These are phyloP conservation scores for Dasyurus viverrinus DNA, from an alignment of 2,113 vertebrate genomes.

Conservation along the genomic window DNA sequence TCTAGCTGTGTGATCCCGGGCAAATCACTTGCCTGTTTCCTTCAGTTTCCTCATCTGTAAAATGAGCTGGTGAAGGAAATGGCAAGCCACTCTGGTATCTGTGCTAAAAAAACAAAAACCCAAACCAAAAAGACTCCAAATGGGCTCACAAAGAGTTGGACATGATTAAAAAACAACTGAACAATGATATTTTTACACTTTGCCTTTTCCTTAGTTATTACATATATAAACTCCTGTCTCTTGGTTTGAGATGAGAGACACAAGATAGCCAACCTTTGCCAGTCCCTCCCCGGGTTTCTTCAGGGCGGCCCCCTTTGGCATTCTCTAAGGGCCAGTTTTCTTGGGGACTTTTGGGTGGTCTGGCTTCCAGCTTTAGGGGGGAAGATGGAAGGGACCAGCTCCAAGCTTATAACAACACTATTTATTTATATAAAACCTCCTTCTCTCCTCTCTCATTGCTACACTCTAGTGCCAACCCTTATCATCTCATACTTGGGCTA, in stretches of 20 bases:
- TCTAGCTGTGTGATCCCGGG: neutral
- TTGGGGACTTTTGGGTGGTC: neutral
- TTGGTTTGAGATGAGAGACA: neutral
- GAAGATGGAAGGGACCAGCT: neutral
- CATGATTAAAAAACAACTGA: neutral
- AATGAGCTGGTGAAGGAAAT: neutral
- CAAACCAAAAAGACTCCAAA: neutral
- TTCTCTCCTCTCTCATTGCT: neutral
- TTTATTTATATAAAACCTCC: too few species aligned
- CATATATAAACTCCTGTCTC: neutral
- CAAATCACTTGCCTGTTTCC: neutral
- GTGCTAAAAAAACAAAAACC: neutral
- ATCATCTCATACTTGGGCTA: neutral
- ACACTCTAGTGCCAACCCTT: neutral
- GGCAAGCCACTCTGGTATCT: neutral
- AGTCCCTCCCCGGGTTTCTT: neutral
- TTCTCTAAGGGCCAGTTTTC: neutral
- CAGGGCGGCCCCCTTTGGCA: neutral
- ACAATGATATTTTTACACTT: neutral
- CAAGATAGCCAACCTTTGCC: neutral
- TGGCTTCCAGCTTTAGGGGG: neutral
- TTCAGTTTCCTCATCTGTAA: neutral
- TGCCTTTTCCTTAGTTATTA: neutral
- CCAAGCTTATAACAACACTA: neutral
- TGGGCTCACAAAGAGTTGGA: neutral